Evolutionary conservation across 1,140 invertebrate species (phyloP).

Genomic region (Micrasema minimum): DNA sequence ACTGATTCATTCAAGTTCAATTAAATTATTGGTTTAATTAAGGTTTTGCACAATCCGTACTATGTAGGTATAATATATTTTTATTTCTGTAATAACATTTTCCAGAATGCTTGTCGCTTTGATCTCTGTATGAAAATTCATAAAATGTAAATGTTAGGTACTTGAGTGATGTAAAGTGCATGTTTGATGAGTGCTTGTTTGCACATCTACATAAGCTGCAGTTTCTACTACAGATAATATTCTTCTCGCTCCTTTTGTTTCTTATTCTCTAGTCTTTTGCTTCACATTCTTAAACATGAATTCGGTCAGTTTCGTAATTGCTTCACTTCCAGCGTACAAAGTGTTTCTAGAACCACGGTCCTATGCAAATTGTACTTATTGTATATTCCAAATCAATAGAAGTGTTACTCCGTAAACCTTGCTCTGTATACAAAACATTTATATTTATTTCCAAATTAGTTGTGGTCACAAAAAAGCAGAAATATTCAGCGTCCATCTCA

Average conservation of each 20-base stretch:
- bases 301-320: conserved; percentile 18
- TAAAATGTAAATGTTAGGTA: no score
- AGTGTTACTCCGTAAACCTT: no score
- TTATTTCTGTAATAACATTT: no score
- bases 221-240: neutral
- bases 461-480: conserved; percentile 18
- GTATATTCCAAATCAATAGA: conserved; percentile 14
- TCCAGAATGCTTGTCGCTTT: no score
- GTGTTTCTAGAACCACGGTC: neutral
- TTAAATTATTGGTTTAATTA: no score
- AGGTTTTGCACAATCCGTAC: no score
- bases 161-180: no score
- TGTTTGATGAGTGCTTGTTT: neutral
- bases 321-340: neutral
- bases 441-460: conserved; percentile 31
- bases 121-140: no score
- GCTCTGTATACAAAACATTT: conserved; percentile 13
- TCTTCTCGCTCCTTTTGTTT: neutral
- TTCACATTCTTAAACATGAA: neutral
- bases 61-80: no score
- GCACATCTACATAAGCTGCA: neutral
- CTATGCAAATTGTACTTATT: neutral
- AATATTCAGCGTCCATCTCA: conserved; percentile 33
- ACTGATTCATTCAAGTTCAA: no score
- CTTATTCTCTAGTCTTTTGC: neutral